These are phyloP conservation scores for Oxycera nigricornis DNA, from an alignment of 2,888 invertebrate genomes.

Conservation along the genomic window DNA sequence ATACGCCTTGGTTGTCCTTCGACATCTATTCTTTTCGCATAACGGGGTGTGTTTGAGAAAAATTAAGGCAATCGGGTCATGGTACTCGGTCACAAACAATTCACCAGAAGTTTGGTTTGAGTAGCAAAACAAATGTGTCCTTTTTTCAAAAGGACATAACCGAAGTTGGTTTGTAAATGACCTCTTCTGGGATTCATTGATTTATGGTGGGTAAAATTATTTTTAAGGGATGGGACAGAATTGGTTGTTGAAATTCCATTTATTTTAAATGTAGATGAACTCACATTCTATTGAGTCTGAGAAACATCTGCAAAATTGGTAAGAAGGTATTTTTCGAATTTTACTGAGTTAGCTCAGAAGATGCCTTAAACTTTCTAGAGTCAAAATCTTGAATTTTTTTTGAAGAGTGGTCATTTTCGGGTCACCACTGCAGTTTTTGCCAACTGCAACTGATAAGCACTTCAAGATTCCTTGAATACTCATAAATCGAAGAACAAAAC, in stretches of 20 bases:
- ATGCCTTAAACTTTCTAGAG: background rate
- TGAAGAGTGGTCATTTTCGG: background rate
- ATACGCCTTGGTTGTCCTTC: slow-evolving; percentile 23
- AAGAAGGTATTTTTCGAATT: background rate
- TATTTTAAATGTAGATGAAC: background rate
- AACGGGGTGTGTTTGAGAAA: background rate
- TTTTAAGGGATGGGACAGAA: background rate
- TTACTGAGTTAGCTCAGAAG: background rate
- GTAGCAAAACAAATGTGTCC: slow-evolving; percentile 30
- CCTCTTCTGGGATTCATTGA: slow-evolving; percentile 12
- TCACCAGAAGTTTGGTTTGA: background rate
- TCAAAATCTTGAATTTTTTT: background rate
- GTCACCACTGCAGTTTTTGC: background rate
- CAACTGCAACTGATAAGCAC: slow-evolving; percentile 9
- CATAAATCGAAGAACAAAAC: background rate
- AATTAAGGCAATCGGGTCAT: background rate
- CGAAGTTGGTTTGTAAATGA: slow-evolving; percentile 8
- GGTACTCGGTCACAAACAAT: background rate
- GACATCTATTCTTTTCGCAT: background rate
- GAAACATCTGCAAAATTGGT: background rate
- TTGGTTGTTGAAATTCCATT: background rate
- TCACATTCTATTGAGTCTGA: background rate
- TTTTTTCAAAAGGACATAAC: background rate
- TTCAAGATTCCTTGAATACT: background rate
- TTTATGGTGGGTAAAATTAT: background rate